Percentiles rank a stretch among this genome's conserved stretches.
phyloP scores from a whole-genome alignment of 2,113 vertebrate genomes.

The Phylloscopus trochilus region DNA sequence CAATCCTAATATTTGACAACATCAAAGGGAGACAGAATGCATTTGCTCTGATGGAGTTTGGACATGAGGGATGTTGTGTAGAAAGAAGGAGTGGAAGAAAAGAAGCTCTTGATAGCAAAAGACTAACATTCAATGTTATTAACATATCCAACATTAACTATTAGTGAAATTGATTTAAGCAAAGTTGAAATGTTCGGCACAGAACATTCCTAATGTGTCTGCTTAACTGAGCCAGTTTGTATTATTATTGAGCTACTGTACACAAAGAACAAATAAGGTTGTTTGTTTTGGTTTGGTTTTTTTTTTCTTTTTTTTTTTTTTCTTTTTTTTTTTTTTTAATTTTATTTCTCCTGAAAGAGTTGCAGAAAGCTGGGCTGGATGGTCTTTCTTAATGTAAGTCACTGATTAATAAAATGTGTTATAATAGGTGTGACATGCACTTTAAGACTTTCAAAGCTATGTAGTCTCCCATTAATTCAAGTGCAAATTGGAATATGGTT shows the following conservation, averaged over 20 bases:
- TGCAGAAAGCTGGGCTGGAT: background rate
- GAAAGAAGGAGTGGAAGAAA: background rate
- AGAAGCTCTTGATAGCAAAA: background rate
- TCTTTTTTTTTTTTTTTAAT: too few species aligned
- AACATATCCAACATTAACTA: background rate
- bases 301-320: background rate
- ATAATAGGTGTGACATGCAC: constrained; percentile 42
- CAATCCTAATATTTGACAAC: constrained; percentile 3
- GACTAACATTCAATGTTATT: background rate
- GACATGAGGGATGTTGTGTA: background rate
- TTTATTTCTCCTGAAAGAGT: constrained; percentile 44
- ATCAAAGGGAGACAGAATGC: constrained; percentile 2
- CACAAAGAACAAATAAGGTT: background rate
- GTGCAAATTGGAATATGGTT: constrained; percentile 54
- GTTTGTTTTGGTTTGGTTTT: rapidly evolving
- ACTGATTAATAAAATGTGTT: constrained; percentile 58
- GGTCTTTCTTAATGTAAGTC: constrained; percentile 35
- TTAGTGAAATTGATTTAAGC: background rate
- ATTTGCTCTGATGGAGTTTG: background rate
- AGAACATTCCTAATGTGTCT: background rate
- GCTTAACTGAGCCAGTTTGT: background rate
- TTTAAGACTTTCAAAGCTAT: constrained; percentile 58
- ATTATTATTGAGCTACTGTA: background rate
- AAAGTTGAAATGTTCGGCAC: background rate
- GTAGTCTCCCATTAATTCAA: constrained; percentile 36